Base-by-base conservation (phyloP, 2,797 vertebrate genomes). In the Cirrhinus mrigala region DNA sequence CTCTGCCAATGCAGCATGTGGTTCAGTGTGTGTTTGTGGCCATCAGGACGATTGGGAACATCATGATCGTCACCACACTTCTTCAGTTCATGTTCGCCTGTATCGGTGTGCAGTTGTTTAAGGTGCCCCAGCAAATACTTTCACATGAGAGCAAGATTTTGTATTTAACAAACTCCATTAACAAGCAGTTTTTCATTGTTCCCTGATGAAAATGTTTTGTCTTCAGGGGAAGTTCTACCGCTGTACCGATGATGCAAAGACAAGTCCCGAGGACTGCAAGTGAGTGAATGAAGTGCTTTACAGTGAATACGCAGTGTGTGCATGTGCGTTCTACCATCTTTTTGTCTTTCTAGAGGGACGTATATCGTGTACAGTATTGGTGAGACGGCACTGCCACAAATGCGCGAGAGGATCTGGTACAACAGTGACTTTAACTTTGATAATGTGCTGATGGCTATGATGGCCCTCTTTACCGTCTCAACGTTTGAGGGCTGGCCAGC, bases 61-160 rank as follows among this genome's bases (percentile, higher is more conserved):
- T 99, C 93, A 99, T 99, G 98, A 99, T 99, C 1, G 98, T 99
- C 89, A 99, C 98, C 88, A 99, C 98, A 0, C 95, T 99, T 87
- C 96, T 99, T 89, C 98, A 99, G 91, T 99, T 99, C 92, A 99
- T 99, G 98, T 99, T 99, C 3, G 98, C 98, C 50, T 99, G 98
- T 89, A 99, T 99, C 2, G 98, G 98, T 48, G 98, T 99, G 75
- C 98, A 99, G 92, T 94, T 99, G 9, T 99, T 99, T 90, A 99
- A 99, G 98, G 98, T 99, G 93, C 18, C 20, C 5, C 54, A 37
- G 56, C 71, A 58, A 71, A 79, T 16, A 64, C 6, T 54, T 7
- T 82, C 24, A 74, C 24, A 11, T 46, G 11, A 60, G 15, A 48
- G 50, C 50, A 48, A 22, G 16, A 70, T 24, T 46, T 44, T 33